phyloP scores from a whole-genome alignment of 2,113 vertebrate genomes.

The Lycaon pictus region DNA sequence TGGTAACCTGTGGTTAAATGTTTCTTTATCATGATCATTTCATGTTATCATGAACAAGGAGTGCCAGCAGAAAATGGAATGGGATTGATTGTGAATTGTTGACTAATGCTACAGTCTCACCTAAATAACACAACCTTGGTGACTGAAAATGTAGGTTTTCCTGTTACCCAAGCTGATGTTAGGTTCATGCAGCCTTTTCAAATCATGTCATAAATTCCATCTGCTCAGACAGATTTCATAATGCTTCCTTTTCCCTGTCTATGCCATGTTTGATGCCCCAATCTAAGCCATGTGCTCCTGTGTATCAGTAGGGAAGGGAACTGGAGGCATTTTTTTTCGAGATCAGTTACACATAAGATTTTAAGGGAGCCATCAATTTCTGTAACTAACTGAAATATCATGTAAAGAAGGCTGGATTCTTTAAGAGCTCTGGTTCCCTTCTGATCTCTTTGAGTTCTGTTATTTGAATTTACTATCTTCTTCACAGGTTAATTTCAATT shows the following conservation, averaged over 20 bases:
- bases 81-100: conserved; percentile 53
- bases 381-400: background rate
- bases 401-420: background rate
- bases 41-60: background rate
- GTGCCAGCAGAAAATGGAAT: conserved; percentile 45
- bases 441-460: background rate
- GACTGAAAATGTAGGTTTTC: conserved; percentile 60
- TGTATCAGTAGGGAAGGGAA: background rate
- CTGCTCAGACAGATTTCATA: background rate
- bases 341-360: background rate
- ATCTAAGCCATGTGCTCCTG: background rate
- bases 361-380: background rate
- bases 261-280: background rate
- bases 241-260: background rate
- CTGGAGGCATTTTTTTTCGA: background rate
- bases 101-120: background rate
- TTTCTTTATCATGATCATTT: conserved; percentile 49
- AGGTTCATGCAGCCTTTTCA: conserved; percentile 36
- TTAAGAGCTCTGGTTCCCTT: background rate
- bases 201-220: background rate
- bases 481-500: background rate
- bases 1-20: conserved; percentile 29
- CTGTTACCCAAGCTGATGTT: background rate
- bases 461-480: conserved; percentile 45
- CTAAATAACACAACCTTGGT: conserved; percentile 46